A percentile compares a stretch with the other conserved stretches of the same genome.
Conservation (phyloP, 2,797 vertebrate species). For the Chelon auratus region DNA sequence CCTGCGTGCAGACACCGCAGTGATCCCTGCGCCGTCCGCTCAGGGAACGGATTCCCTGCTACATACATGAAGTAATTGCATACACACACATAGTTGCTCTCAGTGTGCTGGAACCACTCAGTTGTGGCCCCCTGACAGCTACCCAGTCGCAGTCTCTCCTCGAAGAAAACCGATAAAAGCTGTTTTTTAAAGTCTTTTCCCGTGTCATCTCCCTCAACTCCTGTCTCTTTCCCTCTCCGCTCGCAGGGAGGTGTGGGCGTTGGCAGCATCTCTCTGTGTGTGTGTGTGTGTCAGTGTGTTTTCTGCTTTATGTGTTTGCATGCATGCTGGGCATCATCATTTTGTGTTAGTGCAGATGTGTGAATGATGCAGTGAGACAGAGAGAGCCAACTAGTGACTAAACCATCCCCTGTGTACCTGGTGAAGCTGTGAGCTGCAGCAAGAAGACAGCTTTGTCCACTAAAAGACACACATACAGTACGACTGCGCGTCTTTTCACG, state of each 20-base stretch:
- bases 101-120: conserved; percentile 52
- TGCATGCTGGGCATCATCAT: conserved; percentile 15
- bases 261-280: conserved; percentile 28
- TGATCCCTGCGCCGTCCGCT: conserved; percentile 31
- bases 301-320: conserved; percentile 20
- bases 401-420: conserved; percentile 14
- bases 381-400: conserved; percentile 4
- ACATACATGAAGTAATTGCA: conserved; percentile 41
- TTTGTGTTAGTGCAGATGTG: conserved; percentile 27
- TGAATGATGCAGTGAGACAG: conserved; percentile 23
- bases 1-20: background rate
- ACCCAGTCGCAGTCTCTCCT: conserved; percentile 40
- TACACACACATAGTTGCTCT: conserved; percentile 24
- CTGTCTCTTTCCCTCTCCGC: conserved; percentile 15
- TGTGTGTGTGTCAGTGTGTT: conserved; percentile 3
- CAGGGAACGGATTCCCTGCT: conserved; percentile 22
- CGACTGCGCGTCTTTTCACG: too few relatives aligned
- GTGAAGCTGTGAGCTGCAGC: conserved; percentile 3
- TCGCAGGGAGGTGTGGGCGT: conserved; percentile 38
- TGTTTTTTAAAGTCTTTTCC: conserved; percentile 58
- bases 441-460: background rate
- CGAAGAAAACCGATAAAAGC: conserved; percentile 66
- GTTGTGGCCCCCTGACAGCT: conserved; percentile 56
- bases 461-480: background rate
- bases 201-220: conserved; percentile 44